Evolutionary conservation across 2,888 invertebrate species (phyloP).

Genomic region (Tachystola acroxantha): DNA sequence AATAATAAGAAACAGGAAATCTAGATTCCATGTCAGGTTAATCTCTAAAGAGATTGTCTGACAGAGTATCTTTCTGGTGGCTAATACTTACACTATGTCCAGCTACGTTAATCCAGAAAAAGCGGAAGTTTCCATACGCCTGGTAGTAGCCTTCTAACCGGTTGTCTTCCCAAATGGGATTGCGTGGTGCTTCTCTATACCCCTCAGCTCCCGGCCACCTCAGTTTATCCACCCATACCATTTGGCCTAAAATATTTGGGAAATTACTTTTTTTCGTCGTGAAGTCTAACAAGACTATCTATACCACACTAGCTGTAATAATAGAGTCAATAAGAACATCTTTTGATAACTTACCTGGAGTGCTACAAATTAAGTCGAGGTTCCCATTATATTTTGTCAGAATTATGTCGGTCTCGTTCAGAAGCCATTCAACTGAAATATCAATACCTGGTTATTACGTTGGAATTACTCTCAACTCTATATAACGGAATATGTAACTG

Average conservation of each 20-base stretch:
- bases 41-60: no score
- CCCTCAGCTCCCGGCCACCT: conserved; percentile 79
- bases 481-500: no score
- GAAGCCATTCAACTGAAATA: conserved; percentile 80
- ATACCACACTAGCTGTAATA: no score
- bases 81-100: conserved; percentile 91
- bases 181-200: conserved; percentile 77
- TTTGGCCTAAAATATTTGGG: conserved; percentile 75
- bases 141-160: conserved; percentile 86
- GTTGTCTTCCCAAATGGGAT: conserved; percentile 78
- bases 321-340: no score
- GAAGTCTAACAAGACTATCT: no score
- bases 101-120: conserved; percentile 88
- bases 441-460: no score
- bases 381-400: conserved; percentile 88
- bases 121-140: conserved; percentile 81
- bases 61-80: no score
- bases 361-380: conserved; percentile 90
- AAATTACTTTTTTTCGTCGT: not conserved
- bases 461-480: no score
- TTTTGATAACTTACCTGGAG: conserved; percentile 85
- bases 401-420: conserved; percentile 82
- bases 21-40: no score
- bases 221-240: conserved; percentile 86
- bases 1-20: no score